Evolutionary conservation across 1,140 invertebrate genomes (phyloP).

Genomic region (Drosophila trapezifrons): DNA sequence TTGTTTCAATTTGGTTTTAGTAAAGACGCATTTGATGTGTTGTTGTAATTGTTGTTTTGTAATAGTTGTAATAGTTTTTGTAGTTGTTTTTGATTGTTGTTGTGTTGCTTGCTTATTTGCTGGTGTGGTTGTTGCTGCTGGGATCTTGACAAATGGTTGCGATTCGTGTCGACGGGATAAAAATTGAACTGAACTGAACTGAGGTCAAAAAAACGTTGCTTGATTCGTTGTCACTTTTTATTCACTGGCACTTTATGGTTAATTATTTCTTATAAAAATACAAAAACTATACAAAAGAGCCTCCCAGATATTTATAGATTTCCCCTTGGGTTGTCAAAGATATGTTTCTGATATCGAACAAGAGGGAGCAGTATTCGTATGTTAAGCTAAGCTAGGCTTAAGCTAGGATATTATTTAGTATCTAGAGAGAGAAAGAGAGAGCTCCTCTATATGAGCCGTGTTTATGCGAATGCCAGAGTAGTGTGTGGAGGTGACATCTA

Average conservation of each 20-base stretch:
- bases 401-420: slow-evolving; percentile 44
- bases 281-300: slow-evolving; percentile 16
- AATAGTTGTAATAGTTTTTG: slow-evolving; percentile 38
- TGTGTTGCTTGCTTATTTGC: slow-evolving; percentile 47
- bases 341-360: no score
- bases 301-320: slow-evolving; percentile 3
- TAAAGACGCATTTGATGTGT: slow-evolving; percentile 50
- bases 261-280: slow-evolving; percentile 4
- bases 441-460: slow-evolving; percentile 25
- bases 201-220: neutral
- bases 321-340: slow-evolving; percentile 51
- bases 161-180: slow-evolving; percentile 35
- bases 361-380: slow-evolving; percentile 58
- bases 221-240: slow-evolving; percentile 20
- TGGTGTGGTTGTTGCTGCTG: slow-evolving; percentile 57
- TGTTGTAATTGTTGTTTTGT: slow-evolving; percentile 45
- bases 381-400: slow-evolving; percentile 66
- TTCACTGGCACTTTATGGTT: slow-evolving; percentile 33
- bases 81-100: slow-evolving; percentile 55
- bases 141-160: slow-evolving; percentile 52
- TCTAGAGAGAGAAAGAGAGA: slow-evolving; percentile 17
- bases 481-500: slow-evolving; percentile 15
- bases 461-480: slow-evolving; percentile 42
- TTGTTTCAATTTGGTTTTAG: slow-evolving; percentile 38
- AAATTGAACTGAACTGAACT: slow-evolving; percentile 37